Conservation (phyloP, 1,140 invertebrate genomes). For the Drosophila auraria region DNA sequence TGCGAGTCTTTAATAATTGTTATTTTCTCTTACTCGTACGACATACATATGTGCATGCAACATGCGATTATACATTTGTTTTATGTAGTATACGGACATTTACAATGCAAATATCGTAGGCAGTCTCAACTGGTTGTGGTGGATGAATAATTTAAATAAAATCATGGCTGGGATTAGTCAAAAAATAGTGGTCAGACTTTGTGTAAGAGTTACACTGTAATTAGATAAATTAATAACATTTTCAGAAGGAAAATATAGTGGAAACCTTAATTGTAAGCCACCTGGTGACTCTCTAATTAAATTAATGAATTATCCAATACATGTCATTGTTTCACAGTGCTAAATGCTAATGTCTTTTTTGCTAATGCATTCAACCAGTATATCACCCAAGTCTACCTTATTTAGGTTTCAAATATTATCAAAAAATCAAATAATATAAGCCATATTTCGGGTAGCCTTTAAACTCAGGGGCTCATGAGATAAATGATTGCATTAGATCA, state of each 20-base stretch:
- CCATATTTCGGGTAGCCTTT: not conserved
- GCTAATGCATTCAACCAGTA: not conserved
- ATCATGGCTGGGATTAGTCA: not conserved
- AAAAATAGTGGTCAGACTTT: not conserved
- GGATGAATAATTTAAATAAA: slow-evolving; percentile 11
- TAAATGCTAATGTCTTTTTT: not conserved
- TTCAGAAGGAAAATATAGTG: not conserved
- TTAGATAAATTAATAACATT: not conserved
- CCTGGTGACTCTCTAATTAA: not conserved
- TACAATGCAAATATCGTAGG: slow-evolving; percentile 18
- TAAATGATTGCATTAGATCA: slow-evolving; percentile 38
- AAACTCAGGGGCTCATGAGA: slow-evolving; percentile 4
- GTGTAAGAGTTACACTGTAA: not conserved
- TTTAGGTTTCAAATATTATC: not conserved
- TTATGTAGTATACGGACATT: slow-evolving; percentile 13
- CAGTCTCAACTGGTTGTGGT: slow-evolving; percentile 6
- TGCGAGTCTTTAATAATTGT: slow-evolving; percentile 15
- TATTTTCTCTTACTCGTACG: slow-evolving; percentile 15
- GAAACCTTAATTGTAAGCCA: not conserved
- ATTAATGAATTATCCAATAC: not conserved
- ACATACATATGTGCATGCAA: slow-evolving; percentile 4
- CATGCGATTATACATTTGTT: slow-evolving; percentile 15
- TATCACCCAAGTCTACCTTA: not conserved
- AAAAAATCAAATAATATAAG: not conserved
- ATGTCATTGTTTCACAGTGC: not conserved